Conservation (phyloP, 2,888 invertebrate species). For the Chrysodeixis includens region DNA sequence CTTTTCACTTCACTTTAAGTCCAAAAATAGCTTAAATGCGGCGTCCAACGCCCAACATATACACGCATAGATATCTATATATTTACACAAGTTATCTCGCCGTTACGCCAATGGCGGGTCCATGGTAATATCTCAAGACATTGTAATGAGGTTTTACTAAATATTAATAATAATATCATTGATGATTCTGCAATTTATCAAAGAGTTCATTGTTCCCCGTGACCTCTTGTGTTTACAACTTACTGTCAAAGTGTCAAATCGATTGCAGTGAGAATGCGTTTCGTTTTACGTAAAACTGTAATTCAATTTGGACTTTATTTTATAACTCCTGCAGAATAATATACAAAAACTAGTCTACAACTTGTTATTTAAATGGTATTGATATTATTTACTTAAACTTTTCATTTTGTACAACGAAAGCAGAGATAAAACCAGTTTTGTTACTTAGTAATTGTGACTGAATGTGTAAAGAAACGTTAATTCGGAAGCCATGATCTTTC, state of each 20-base stretch:
- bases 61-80: constrained; percentile 23
- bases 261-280: constrained; percentile 45
- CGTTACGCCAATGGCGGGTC: constrained; percentile 7
- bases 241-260: constrained; percentile 61
- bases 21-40: constrained; percentile 51
- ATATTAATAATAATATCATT: constrained; percentile 66
- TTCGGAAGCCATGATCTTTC: not conserved
- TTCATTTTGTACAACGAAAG: not conserved
- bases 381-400: too few species aligned
- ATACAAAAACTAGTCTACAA: too few species aligned
- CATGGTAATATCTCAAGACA: constrained; percentile 44
- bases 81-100: constrained; percentile 33
- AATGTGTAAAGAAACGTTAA: constrained; percentile 15
- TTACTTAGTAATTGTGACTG: not conserved
- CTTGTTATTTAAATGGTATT: not conserved
- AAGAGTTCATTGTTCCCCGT: constrained; percentile 81
- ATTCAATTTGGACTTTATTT: not conserved
- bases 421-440: not conserved
- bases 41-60: constrained; percentile 70
- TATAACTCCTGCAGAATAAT: not conserved
- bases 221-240: constrained; percentile 83
- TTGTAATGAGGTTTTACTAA: constrained; percentile 68
- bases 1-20: constrained; percentile 36
- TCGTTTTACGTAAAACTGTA: constrained; percentile 23
- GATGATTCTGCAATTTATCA: constrained; percentile 61